Evolutionary conservation across 2,888 invertebrate genomes (phyloP), one percentile per base, ranked within the genome.

Genomic region (Coremacera marginata): DNA sequence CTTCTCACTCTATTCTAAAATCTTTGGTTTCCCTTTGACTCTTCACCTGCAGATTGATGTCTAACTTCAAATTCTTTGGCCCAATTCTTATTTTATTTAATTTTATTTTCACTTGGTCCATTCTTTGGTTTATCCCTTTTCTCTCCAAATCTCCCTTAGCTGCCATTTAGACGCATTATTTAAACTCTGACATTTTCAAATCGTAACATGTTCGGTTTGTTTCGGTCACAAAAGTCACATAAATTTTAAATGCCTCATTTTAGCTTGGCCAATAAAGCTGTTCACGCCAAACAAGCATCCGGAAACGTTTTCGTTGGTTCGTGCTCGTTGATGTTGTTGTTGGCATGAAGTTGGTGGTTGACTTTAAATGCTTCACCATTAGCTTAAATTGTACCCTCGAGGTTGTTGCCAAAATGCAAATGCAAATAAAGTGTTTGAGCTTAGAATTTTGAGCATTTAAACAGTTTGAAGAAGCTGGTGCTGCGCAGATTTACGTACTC

Each of bases 181-280:
- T 60, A 60, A 60, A 60, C 57, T 60, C 57, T 60, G 57, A 60
- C 57, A 60, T 60, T 60, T 60, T 60, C 25, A 60, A 60, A 60
- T 60, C 57, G 25, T 60, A 25, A 27, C 57, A 60, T 60, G 57
- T 60, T 25, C 57, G 3, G 3, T 31, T 31, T 5, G 57, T 14
- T 44, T 60, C 9, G 57, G 57, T 60, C 57, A 60, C 57, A 60
- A 60, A 60, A 60, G 57, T 60, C 57, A 60, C 57, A 60, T 60
- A 60, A 60, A 60, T 60, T 60, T 60, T n/a, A 27, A 60, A 60
- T 22, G 57, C 25, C 25, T 60, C 57, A 25, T 27, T 22, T 60
- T 27, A 11, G 57, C 25, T 11, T 14, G 57, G 57, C 57, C 57
- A 60, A 60, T 60, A 60, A 60, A 60, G 57, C 57, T 60, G 57